Evolutionary conservation across 2,888 invertebrate species (phyloP).

Genomic region (Oxytorus armatus): DNA sequence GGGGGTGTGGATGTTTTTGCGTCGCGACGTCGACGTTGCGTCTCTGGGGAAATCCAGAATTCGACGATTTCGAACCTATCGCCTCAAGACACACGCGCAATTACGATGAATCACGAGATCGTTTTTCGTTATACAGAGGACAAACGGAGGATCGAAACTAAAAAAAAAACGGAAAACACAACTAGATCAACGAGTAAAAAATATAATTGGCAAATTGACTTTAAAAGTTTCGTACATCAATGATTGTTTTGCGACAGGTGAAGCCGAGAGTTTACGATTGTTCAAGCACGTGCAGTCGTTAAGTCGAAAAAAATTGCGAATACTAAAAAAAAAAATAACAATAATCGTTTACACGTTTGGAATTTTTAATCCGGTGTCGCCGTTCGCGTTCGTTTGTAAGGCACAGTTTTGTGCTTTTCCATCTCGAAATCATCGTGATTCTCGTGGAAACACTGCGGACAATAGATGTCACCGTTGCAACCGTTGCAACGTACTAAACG

Average conservation of each 20-base stretch:
- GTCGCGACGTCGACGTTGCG: constrained; percentile 71
- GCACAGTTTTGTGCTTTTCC: constrained; percentile 74
- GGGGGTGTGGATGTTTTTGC: constrained; percentile 75
- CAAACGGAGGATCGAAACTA: background rate
- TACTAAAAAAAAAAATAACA: constrained; percentile 2
- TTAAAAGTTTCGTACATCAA: constrained; percentile 33
- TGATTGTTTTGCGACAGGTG: background rate
- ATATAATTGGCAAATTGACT: constrained; percentile 41
- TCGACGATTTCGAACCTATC: constrained; percentile 36
- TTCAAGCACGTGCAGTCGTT: constrained; percentile 18
- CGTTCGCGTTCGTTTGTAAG: constrained; percentile 65
- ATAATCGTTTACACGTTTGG: background rate
- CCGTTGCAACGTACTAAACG: constrained; percentile 90
- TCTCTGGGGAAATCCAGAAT: constrained; percentile 72
- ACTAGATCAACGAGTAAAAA: constrained; percentile 39
- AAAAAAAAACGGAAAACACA: background rate
- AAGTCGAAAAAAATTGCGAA: background rate
- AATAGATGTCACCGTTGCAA: constrained; percentile 93
- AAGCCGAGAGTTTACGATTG: background rate
- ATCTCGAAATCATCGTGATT: constrained; percentile 88
- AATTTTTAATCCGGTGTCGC: constrained; percentile 43
- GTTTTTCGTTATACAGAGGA: background rate
- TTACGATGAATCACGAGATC: constrained; percentile 43
- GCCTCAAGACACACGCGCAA: constrained; percentile 3
- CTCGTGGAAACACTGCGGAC: constrained; percentile 90